Percentiles rank a stretch among this genome's conserved stretches.
phyloP scores from a whole-genome alignment of 2,797 vertebrate species.

The Falco columbarius region DNA sequence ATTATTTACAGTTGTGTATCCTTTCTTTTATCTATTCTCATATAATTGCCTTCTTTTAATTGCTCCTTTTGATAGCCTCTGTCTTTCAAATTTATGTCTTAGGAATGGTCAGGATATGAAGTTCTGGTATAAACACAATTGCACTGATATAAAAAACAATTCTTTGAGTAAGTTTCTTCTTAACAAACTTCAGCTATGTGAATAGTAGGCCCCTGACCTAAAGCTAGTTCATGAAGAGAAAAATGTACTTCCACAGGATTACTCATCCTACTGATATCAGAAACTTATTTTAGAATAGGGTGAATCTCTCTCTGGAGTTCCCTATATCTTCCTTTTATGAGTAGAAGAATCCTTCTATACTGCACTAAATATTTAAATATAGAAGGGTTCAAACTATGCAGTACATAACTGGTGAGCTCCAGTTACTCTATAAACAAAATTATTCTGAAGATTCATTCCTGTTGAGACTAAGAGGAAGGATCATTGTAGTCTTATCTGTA shows the following conservation, averaged over 20 bases:
- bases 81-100: background rate
- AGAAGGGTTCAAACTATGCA: background rate
- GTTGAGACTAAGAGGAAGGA: background rate
- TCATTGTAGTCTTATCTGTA: background rate
- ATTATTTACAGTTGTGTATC: background rate
- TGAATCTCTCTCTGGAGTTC: background rate
- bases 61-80: background rate
- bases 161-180: background rate
- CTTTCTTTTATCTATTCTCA: background rate
- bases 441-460: background rate
- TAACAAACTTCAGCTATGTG: background rate
- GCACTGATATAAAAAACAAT: background rate
- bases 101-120: background rate
- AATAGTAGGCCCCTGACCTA: background rate
- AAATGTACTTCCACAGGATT: background rate
- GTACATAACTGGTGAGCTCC: background rate
- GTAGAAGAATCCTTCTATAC: background rate
- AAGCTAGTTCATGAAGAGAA: background rate
- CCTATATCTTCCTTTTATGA: background rate
- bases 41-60: background rate
- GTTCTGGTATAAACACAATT: background rate
- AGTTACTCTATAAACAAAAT: background rate
- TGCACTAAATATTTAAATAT: background rate
- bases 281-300: background rate
- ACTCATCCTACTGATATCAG: background rate